Evolutionary conservation across 2,888 invertebrate species (phyloP), one percentile per base, ranked within the genome.

Genomic region (Pseudococcus longispinus): DNA sequence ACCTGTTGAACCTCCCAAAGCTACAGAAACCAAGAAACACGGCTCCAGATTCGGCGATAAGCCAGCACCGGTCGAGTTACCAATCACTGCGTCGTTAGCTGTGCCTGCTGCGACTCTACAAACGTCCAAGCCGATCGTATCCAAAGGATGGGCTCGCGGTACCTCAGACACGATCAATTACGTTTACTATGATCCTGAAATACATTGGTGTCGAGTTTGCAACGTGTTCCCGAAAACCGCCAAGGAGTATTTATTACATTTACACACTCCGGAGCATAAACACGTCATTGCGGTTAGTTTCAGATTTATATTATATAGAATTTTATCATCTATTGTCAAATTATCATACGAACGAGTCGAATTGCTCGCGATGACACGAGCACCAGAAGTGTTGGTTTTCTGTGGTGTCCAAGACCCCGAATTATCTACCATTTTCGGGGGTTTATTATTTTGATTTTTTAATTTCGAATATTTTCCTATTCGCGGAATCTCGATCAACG

Each of bases 151-250:
- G 44, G 9, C n/a, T 32, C n/a, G 32, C 5, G 37, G 18, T 37
- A 29, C 55, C 60, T 3, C 29, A 20, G 88, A 80, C 0, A 74
- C 20, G 13, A 32, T 88, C 80, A 96, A 96, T 93, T 95, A 95
- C 90, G 94, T 95, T 85, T 95, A 96, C 91, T 96, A 96, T 90
- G 96, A 97, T 91, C 96, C 96, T 0, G 96, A 96, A 91, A 94
- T 96, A 93, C 96, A 96, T 90, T 97, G 97, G 97, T 97, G 96
- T 90, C 93, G 96, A 87, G 93, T 94, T 83, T 97, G 97, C 91
- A 94, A 96, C 90, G 94, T 95, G 89, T 97, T 97, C 91, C 96
- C 96, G 44, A 94, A 95, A 90, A 95, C 96, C 2, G 96, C 96
- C 84, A 96, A 96, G 91, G 96, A 96, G 90, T 95, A 95, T 90